These are phyloP conservation scores for Drosophila pegasa DNA, from an alignment of 2,888 invertebrate genomes.

Conservation along the genomic window DNA sequence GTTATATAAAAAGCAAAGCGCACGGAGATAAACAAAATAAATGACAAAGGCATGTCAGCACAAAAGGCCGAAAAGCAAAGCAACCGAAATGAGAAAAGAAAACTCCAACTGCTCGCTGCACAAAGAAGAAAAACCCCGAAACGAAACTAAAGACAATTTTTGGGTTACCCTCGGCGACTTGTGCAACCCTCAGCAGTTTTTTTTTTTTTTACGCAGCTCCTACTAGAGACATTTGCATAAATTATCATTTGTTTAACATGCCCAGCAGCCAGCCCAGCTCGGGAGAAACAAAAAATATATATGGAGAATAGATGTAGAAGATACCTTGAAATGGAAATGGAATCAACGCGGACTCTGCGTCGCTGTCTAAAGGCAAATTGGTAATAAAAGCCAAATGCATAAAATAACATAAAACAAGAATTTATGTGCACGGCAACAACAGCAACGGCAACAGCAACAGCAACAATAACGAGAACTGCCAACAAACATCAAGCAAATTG, in stretches of 20 bases:
- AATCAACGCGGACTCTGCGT: constrained; percentile 40
- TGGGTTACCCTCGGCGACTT: constrained; percentile 47
- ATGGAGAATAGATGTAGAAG: constrained; percentile 10
- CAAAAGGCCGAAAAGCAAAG: constrained; percentile 37
- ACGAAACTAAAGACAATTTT: constrained; percentile 62
- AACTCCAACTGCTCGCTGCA: constrained; percentile 29
- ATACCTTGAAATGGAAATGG: constrained; percentile 54
- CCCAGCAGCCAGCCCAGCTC: constrained; percentile 26
- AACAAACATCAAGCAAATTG: constrained; percentile 75
- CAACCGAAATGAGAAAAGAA: constrained; percentile 11
- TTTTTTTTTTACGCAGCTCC: constrained; percentile 36
- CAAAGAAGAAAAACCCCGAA: constrained; percentile 35
- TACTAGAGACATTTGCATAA: constrained; percentile 82
- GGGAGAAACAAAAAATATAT: constrained; percentile 5
- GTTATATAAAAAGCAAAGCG: constrained; percentile 76
- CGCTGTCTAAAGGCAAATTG: constrained; percentile 57
- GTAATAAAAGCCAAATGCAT: constrained; percentile 77
- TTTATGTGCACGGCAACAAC: constrained; percentile 57
- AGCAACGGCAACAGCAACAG: constrained; percentile 4
- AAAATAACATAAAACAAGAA: constrained; percentile 77
- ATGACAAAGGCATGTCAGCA: constrained; percentile 78
- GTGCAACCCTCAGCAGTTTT: constrained; percentile 72
- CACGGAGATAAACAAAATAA: constrained; percentile 81
- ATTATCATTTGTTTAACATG: constrained; percentile 82
- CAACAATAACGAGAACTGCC: constrained; percentile 11